These are phyloP conservation scores for Macropis europaea DNA, from an alignment of 2,888 invertebrate species.

Conservation along the genomic window DNA sequence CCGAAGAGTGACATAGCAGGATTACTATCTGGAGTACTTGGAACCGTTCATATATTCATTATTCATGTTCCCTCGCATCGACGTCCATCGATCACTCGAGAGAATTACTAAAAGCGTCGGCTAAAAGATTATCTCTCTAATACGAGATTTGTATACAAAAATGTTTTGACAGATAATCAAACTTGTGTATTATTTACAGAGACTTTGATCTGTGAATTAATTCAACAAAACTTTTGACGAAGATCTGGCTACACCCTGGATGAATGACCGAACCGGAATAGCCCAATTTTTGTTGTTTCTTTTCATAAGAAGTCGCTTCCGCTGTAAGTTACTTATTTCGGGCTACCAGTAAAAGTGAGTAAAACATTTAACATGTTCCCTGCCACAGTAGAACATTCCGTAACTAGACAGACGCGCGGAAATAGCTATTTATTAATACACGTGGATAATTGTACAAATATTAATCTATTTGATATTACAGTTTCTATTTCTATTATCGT, in stretches of 20 bases:
- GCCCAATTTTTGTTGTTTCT: neutral
- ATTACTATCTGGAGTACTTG: slow-evolving; percentile 55
- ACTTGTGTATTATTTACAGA: neutral
- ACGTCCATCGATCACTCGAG: slow-evolving; percentile 47
- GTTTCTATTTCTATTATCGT: too few species aligned
- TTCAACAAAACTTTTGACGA: neutral
- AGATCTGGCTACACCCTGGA: neutral
- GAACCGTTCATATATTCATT: slow-evolving; percentile 51
- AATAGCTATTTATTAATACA: too few species aligned
- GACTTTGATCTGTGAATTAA: neutral
- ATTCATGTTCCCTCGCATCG: slow-evolving; percentile 42
- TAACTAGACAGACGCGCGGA: too few species aligned
- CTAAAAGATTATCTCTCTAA: slow-evolving; percentile 15
- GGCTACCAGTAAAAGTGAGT: too few species aligned
- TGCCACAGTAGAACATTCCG: too few species aligned
- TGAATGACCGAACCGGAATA: neutral
- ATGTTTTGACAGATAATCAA: neutral
- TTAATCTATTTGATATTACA: too few species aligned
- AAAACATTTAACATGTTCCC: too few species aligned
- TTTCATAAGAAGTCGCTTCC: too few species aligned
- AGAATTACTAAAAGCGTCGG: slow-evolving; percentile 8
- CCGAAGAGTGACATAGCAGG: slow-evolving; percentile 47
- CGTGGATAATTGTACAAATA: too few species aligned
- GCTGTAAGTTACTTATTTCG: too few species aligned
- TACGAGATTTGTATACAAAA: neutral